Percentiles rank a stretch among this genome's conserved stretches.
Evolutionary conservation across 2,113 vertebrate genomes (phyloP).

Genomic region (Athene noctua): DNA sequence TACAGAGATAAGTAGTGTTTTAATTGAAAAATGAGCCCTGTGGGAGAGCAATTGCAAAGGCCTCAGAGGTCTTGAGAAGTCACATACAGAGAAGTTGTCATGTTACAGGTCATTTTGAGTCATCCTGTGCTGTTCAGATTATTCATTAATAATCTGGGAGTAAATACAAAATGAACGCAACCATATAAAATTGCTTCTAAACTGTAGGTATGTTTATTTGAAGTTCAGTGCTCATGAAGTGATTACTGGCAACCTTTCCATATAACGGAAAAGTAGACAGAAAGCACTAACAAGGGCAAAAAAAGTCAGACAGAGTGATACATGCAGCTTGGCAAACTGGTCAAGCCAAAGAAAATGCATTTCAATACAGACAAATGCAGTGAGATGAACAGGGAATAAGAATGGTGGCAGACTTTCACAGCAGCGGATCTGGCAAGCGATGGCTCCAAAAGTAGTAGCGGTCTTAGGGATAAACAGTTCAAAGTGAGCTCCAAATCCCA

Average conservation of each 20-base stretch:
- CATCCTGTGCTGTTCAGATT: not conserved
- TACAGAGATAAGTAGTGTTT: not conserved
- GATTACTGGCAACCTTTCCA: not conserved
- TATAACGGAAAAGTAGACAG: not conserved
- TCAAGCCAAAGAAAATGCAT: not conserved
- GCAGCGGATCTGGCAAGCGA: not conserved
- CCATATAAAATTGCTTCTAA: not conserved
- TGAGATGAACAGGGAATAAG: not conserved
- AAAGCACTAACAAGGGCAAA: not conserved
- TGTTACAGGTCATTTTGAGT: not conserved
- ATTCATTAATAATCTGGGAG: not conserved
- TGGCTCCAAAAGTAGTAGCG: not conserved
- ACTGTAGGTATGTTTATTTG: not conserved
- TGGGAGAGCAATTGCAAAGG: not conserved
- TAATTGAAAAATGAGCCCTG: not conserved
- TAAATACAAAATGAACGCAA: not conserved
- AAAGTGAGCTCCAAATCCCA: slow-evolving; percentile 16
- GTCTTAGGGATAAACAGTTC: not conserved
- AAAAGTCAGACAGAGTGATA: not conserved
- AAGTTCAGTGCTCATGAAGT: not conserved
- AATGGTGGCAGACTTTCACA: slow-evolving; percentile 31
- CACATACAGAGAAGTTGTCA: not conserved
- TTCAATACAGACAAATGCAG: not conserved
- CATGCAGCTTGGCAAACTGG: not conserved
- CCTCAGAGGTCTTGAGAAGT: not conserved